Percentiles rank a stretch among this genome's conserved stretches.
Evolutionary conservation across 2,888 invertebrate species (phyloP).

Genomic region (Eristalis intricaria): DNA sequence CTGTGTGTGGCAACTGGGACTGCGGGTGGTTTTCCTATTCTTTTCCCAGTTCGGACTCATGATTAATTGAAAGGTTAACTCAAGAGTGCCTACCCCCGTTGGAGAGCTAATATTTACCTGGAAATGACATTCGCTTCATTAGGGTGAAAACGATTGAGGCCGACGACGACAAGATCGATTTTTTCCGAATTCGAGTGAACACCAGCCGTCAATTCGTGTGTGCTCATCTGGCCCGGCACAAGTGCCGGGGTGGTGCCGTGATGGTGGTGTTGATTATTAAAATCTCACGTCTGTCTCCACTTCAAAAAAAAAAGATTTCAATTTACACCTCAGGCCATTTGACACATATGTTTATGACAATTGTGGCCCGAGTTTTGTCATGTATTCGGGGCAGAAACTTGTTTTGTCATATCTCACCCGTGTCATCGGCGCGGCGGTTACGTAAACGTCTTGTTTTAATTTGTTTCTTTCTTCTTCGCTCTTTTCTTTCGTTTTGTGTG

Average conservation of each 20-base stretch:
- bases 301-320: conserved; percentile 15
- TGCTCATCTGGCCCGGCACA: too few species aligned
- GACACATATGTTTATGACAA: conserved; percentile 43
- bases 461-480: background rate
- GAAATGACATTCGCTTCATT: conserved; percentile 22
- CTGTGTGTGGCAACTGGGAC: background rate
- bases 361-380: conserved; percentile 23
- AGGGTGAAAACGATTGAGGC: conserved; percentile 10
- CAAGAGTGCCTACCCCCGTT: conserved; percentile 24
- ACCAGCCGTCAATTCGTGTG: too few species aligned
- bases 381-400: conserved; percentile 11
- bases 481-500: background rate
- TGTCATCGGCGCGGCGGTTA: conserved; percentile 3
- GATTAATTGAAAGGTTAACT: conserved; percentile 67
- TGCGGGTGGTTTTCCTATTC: background rate
- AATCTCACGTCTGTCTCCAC: background rate
- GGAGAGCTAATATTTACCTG: background rate
- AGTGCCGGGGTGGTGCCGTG: too few species aligned
- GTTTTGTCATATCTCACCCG: conserved; percentile 1
- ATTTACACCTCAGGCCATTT: conserved; percentile 43
- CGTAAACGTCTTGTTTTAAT: background rate
- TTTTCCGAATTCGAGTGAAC: background rate
- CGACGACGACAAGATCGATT: background rate
- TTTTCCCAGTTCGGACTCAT: background rate
- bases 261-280: background rate